Base-by-base conservation (phyloP, 1,140 invertebrate genomes). In the Dicyema japonicum region DNA sequence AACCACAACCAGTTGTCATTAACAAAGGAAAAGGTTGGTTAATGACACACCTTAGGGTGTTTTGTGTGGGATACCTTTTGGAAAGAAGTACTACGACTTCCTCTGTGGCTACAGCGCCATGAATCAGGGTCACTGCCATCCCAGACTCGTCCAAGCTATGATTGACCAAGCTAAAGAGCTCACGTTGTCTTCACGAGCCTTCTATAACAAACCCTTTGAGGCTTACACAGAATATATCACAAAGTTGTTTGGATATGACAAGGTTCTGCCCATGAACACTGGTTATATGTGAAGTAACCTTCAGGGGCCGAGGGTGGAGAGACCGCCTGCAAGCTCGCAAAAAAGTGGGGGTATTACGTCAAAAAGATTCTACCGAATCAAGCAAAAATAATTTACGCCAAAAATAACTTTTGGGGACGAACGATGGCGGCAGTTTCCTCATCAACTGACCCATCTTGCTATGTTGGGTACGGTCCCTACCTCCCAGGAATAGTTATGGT, bases 41-140 rank as follows among this genome's bases (percentile, higher is more conserved):
- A n/a, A n/a, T n/a, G n/a, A n/a, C n/a, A n/a, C n/a, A n/a, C n/a
- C n/a, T n/a, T n/a, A n/a, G n/a, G n/a, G n/a, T n/a, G n/a, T 5
- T 69, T 61, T 42, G 64, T 92, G 27, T 92, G 76, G 75, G 85
- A 94, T 45, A 68, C 88, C 1, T 80, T n/a, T 92, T 42, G 78
- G 75, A 1, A 74, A 71, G 40, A 61, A 61, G 25, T 94, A 92
- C 44, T 85, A 64, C 38, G 85, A 94, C 45, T 94, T 85, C 46
- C 51, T 92, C 3, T 80, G 72, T 41, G 80, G 76, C 5, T 92
- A 90, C 53, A 85, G 76, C 24, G 76, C 85, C 1, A 72, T 90
- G 3, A 94, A 94, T 55, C 82, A 92, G 47, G 85, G 85, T 0
- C 85, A 97, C 44, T 82, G 78, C 40, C 85, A 97, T 51, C 85